These are phyloP conservation scores for Rhinogobio ventralis DNA, from an alignment of 2,797 vertebrate genomes.

Conservation along the genomic window DNA sequence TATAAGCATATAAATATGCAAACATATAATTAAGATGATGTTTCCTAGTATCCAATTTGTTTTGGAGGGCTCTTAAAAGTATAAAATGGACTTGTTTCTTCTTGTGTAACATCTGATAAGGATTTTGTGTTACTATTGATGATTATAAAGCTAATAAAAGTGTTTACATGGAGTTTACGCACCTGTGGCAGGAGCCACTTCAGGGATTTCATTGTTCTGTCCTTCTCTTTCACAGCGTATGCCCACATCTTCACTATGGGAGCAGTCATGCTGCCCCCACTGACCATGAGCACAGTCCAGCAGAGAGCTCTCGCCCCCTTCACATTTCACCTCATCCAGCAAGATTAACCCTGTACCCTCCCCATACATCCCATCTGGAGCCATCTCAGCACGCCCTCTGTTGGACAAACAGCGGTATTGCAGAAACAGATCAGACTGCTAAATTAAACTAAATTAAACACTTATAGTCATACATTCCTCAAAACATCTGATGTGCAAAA, in stretches of 20 bases:
- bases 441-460: neutral
- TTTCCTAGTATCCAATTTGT: neutral
- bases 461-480: neutral
- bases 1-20: neutral
- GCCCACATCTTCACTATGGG: conserved; percentile 88
- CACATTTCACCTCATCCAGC: conserved; percentile 87
- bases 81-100: neutral
- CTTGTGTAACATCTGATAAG: neutral
- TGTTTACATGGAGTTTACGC: neutral
- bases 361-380: conserved; percentile 72
- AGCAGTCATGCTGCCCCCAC: conserved; percentile 90
- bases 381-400: conserved; percentile 69
- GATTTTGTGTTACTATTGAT: neutral
- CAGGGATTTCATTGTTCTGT: conserved; percentile 68
- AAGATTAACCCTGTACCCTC: conserved; percentile 83
- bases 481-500: neutral
- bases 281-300: conserved; percentile 82
- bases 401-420: conserved; percentile 45
- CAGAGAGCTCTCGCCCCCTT: conserved; percentile 82
- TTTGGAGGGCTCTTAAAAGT: neutral
- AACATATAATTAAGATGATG: neutral
- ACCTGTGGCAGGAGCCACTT: conserved; percentile 62
- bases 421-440: neutral
- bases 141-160: neutral
- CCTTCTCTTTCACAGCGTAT: conserved; percentile 77